Percentiles rank a stretch among this genome's conserved stretches.
phyloP scores from a whole-genome alignment of 2,888 invertebrate species.

The Tachina fera region DNA sequence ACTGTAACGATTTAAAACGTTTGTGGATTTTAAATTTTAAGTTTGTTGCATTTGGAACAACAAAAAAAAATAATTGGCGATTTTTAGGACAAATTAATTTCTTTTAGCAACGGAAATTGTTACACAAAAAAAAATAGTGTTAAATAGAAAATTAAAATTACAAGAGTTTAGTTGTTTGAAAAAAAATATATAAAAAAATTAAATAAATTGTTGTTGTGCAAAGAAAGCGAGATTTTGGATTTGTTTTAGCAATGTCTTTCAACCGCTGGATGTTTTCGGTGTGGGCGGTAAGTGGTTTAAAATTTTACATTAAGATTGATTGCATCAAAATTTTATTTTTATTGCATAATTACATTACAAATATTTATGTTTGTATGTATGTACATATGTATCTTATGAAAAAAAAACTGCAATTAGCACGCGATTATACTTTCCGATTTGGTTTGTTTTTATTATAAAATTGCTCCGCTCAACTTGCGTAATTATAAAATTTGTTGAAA shows the following conservation, averaged over 20 bases:
- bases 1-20: conserved; percentile 14
- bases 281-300: conserved; percentile 69
- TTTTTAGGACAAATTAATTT: background rate
- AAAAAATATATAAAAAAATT: background rate
- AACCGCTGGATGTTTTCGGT: conserved; percentile 60
- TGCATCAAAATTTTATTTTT: conserved; percentile 41
- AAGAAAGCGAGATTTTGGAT: background rate
- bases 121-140: background rate
- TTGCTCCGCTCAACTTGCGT: background rate
- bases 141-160: conserved; percentile 1
- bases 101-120: conserved; percentile 9
- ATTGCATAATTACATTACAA: conserved; percentile 63
- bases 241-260: conserved; percentile 53
- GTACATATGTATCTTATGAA: conserved; percentile 8
- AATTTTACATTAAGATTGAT: conserved; percentile 30
- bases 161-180: background rate
- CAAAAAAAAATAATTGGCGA: background rate
- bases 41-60: conserved; percentile 17
- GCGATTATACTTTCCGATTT: conserved; percentile 43
- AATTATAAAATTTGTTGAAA: conserved; percentile 59
- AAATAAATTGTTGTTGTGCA: background rate
- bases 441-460: conserved; percentile 25
- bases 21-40: conserved; percentile 35
- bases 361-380: background rate
- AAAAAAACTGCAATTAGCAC: conserved; percentile 51